Evolutionary conservation across 1,140 invertebrate genomes (phyloP).

Genomic region (Ips typographus): DNA sequence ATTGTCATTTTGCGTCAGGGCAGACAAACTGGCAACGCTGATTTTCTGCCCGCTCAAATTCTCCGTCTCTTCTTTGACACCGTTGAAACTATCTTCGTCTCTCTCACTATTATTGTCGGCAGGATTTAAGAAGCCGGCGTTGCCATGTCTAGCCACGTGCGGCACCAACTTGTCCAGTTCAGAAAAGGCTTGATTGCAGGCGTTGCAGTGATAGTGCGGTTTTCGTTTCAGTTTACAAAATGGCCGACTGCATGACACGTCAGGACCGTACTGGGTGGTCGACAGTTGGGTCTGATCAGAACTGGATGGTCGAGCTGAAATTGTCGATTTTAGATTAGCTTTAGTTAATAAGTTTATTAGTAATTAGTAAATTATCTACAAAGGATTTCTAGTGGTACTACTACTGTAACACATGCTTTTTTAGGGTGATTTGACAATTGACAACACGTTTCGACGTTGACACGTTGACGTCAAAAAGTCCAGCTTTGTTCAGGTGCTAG

Average conservation of each 20-base stretch:
- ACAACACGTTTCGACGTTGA: no score
- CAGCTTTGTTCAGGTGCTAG: no score
- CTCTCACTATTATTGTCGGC: constrained; percentile 3
- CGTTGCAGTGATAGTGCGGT: constrained; percentile 82
- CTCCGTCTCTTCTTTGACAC: constrained; percentile 52
- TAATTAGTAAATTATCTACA: no score
- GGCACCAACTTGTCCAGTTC: constrained; percentile 67
- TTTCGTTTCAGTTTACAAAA: constrained; percentile 86
- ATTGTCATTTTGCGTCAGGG: constrained; percentile 39
- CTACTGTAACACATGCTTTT: background rate
- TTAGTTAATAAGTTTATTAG: no score
- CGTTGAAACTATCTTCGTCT: constrained; percentile 12
- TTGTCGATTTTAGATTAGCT: no score
- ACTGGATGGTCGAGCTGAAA: no score
- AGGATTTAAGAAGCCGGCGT: constrained; percentile 53
- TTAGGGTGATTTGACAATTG: background rate
- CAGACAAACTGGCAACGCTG: constrained; percentile 48
- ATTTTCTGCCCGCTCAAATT: constrained; percentile 50
- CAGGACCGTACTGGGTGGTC: constrained; percentile 51
- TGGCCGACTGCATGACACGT: constrained; percentile 74
- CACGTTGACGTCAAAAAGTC: no score
- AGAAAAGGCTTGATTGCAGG: constrained; percentile 82
- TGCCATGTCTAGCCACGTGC: constrained; percentile 71
- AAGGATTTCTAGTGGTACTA: no score
- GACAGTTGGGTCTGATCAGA: constrained; percentile 8